A percentile compares a stretch with the other conserved stretches of the same genome.
phyloP scores from a whole-genome alignment of 2,113 vertebrate species.

The Athene noctua region DNA sequence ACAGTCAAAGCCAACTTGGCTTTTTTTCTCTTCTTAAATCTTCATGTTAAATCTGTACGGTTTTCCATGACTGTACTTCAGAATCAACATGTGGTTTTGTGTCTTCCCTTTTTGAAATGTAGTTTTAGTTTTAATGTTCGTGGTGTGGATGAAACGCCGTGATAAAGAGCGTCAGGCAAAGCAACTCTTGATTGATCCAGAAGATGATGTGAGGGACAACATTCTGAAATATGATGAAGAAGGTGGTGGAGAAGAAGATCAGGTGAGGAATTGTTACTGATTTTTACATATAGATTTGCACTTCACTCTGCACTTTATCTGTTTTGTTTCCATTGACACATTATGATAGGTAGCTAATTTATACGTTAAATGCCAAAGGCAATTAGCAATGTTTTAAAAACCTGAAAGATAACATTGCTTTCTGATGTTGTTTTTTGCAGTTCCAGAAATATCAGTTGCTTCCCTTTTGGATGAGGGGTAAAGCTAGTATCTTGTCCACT shows the following conservation, averaged over 20 bases:
- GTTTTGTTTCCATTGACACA: neutral
- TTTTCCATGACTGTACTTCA: neutral
- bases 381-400: neutral
- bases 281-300: neutral
- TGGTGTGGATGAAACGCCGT: slow-evolving; percentile 96
- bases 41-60: neutral
- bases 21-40: neutral
- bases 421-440: neutral
- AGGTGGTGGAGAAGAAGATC: slow-evolving; percentile 98
- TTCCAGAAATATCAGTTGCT: neutral
- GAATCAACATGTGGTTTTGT: neutral
- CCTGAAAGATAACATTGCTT: neutral
- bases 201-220: slow-evolving; percentile 96
- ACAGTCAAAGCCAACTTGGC: neutral
- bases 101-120: neutral
- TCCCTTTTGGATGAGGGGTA: neutral
- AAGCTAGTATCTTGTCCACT: neutral
- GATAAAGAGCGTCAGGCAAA: slow-evolving; percentile 96
- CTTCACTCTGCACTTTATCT: neutral
- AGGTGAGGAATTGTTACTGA: slow-evolving; percentile 74
- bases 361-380: neutral
- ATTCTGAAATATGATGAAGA: slow-evolving; percentile 98
- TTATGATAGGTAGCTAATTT: neutral
- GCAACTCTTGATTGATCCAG: slow-evolving; percentile 94
- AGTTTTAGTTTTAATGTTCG: slow-evolving; percentile 95